Percentiles rank a stretch among this genome's conserved stretches.
These are phyloP conservation scores for Cerastis rubricosa DNA, from an alignment of 2,888 invertebrate genomes.

Conservation along the genomic window DNA sequence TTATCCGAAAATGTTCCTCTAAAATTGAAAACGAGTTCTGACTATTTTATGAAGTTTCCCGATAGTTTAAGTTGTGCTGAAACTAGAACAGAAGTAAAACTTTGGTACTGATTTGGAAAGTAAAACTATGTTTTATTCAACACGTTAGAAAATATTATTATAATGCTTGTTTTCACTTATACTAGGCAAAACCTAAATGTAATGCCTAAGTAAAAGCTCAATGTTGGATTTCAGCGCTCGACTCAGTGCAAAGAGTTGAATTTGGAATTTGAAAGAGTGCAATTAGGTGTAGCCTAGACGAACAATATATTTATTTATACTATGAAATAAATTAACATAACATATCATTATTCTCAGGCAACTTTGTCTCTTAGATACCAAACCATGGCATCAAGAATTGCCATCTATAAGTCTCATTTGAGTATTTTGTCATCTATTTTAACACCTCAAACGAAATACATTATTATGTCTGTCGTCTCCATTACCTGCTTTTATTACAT, in stretches of 20 bases:
- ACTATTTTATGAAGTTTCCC: neutral
- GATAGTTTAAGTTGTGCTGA: neutral
- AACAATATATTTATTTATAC: too few species aligned
- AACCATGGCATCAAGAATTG: neutral
- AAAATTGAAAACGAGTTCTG: neutral
- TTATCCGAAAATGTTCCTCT: neutral
- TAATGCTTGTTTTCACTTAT: too few species aligned
- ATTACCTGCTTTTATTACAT: conserved; percentile 28
- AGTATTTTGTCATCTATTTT: neutral
- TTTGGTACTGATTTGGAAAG: neutral
- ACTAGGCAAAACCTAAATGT: too few species aligned
- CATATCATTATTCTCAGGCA: too few species aligned
- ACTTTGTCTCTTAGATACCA: too few species aligned
- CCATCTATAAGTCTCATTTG: conserved; percentile 11
- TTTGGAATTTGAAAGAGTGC: too few species aligned
- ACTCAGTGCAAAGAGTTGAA: too few species aligned
- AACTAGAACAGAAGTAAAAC: neutral
- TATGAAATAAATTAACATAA: too few species aligned
- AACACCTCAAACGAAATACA: conserved; percentile 11
- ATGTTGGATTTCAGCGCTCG: too few species aligned
- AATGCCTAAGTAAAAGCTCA: too few species aligned
- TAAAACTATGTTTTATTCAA: neutral
- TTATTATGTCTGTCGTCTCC: neutral
- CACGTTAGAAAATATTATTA: too few species aligned
- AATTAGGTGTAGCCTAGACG: too few species aligned